Evolutionary conservation across 2,888 invertebrate species (phyloP), one percentile per base, ranked within the genome.

Genomic region (Drosophila mettleri): DNA sequence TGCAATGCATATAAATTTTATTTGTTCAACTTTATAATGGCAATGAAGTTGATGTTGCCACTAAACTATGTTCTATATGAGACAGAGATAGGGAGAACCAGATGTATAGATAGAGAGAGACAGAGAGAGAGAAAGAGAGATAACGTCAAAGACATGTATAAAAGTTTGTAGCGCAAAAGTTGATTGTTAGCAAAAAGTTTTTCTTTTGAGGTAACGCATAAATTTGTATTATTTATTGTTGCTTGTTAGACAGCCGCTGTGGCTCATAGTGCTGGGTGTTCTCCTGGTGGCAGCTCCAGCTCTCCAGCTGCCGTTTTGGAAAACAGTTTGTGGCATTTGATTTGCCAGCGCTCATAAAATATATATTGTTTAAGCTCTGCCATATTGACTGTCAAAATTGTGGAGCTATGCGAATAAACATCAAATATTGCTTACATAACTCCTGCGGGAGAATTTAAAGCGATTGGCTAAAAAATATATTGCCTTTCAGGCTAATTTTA

Each of bases 11-110:
- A 83, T 86, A 83, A 67, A 88, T 74, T 86, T 77, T 72, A 77
- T 83, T 83, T 88, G 86, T 74, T 77, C 53, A 83, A 83, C 88
- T 83, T 83, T 83, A 64, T 88, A 88, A 83, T 86, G 80, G 86
- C 77, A 80, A 83, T 83, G 64, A 80, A 83, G 83, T 83, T 86
- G 80, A 82, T 88, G 83, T 82, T 82, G 29, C 54, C 73, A 62
- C 67, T 72, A 73, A 62, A 46, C 69, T 53, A 52, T 48, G 29
- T 38, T 33, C 27, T 45, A 12, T 49, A n/a, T 18, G 27, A 0
- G 14, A 39, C 2, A n/a, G 29, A 18, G 39, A 3, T 22, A 20
- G 48, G 52, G 41, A 51, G 34, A 53, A 45, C 22, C 5, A 31
- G 24, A 8, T n/a, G n/a, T n/a, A n/a, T n/a, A n/a, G 29, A 9